Evolutionary conservation across 1,140 invertebrate genomes (phyloP).

Genomic region (Heterodera carotae): DNA sequence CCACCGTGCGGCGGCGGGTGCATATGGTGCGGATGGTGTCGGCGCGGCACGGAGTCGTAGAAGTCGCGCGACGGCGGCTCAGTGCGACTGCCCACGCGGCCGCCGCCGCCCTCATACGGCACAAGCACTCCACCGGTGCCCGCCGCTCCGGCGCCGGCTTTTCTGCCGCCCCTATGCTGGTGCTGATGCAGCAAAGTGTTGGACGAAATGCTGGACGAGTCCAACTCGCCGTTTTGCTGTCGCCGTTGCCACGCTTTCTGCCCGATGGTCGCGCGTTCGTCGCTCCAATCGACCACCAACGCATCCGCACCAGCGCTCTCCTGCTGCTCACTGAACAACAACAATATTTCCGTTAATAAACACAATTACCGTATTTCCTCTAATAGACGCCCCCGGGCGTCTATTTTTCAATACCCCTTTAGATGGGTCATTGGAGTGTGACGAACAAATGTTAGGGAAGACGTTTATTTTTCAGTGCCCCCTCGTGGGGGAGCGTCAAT

Average conservation of each 20-base stretch:
- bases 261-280: constrained; percentile 59
- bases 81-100: neutral
- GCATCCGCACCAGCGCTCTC: constrained; percentile 47
- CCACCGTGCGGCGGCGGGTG: constrained; percentile 39
- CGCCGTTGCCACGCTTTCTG: constrained; percentile 62
- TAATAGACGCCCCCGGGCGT: too few species aligned
- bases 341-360: too few species aligned
- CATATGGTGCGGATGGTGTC: constrained; percentile 16
- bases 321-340: constrained; percentile 44
- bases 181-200: constrained; percentile 36
- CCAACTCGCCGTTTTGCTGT: constrained; percentile 64
- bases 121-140: constrained; percentile 16
- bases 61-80: neutral
- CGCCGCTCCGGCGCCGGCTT: constrained; percentile 15
- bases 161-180: constrained; percentile 19
- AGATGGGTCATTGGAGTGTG: too few species aligned
- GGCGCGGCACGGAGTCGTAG: neutral
- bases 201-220: constrained; percentile 49
- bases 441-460: too few species aligned
- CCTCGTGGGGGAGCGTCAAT: too few species aligned
- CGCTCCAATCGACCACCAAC: constrained; percentile 57
- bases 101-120: constrained; percentile 20
- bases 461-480: too few species aligned
- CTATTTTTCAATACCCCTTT: too few species aligned
- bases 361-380: too few species aligned